A percentile compares a stretch with the other conserved stretches of the same genome.
Conservation (phyloP, 2,113 vertebrate species). For the Laterallus jamaicensis region DNA sequence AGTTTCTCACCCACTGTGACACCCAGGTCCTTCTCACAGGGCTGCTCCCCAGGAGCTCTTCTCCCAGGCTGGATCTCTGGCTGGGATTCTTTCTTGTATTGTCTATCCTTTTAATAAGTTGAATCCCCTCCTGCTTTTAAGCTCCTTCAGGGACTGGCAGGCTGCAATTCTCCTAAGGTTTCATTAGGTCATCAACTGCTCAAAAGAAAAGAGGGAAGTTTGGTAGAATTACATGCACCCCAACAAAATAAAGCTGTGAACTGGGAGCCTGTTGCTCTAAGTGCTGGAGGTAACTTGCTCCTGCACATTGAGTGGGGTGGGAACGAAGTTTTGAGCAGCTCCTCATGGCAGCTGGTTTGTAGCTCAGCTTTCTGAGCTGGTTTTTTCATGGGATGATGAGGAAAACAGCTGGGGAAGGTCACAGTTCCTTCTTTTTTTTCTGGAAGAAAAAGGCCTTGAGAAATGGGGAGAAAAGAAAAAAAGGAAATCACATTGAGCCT, state of each 20-base stretch:
- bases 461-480: neutral
- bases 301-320: neutral
- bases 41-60: too few species aligned
- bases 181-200: neutral
- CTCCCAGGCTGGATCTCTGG: too few species aligned
- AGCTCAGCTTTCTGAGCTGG: neutral
- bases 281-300: neutral
- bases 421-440: rapidly evolving
- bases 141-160: too few species aligned
- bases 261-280: rapidly evolving
- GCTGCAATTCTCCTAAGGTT: neutral
- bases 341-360: neutral
- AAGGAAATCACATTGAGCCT: neutral
- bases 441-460: neutral
- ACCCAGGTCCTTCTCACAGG: too few species aligned
- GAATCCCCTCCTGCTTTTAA: too few species aligned
- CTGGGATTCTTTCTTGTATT: too few species aligned
- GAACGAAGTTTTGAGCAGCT: neutral
- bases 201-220: neutral
- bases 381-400: neutral
- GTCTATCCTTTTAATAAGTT: too few species aligned
- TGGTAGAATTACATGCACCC: neutral
- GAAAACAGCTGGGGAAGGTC: neutral
- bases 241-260: neutral
- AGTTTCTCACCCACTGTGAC: too few species aligned